Base-by-base conservation (phyloP, 2,888 invertebrate genomes). In the Macaria notata region DNA sequence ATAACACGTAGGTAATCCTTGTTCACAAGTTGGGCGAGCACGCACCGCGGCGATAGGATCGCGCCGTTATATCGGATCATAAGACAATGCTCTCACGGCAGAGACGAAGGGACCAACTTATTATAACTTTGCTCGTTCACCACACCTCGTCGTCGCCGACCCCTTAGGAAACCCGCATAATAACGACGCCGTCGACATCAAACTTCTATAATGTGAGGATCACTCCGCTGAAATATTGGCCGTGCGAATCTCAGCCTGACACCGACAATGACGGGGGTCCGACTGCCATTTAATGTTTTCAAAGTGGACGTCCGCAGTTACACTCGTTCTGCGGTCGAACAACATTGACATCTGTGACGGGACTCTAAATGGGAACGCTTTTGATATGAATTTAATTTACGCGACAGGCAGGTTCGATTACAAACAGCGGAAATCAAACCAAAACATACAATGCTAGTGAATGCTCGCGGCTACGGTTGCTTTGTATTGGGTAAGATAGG, bases 121-220 rank as follows among this genome's bases (percentile, higher is more conserved):
- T 86, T 86, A 88, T 84, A 88, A 89, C 83, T 89, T 88, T 77
- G 78, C 81, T 83, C 85, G 79, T 86, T 84, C 81, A 76, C 79
- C 81, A 79, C 82, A 84, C 85, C 83, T 86, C 82, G 79, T 71
- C 73, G 76, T 71, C 76, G 75, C 75, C 70, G 71, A 68, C 71
- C 73, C 71, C 73, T 78, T 80, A 75, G 69, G 74, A 79, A 81
- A 78, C 80, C 84, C 84, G 81, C 79, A 84, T 85, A 83, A 85
- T 81, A 83, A 81, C 76, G 74, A 75, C 72, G 69, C 71, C 68
- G 76, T 74, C 72, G 75, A 79, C 77, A 79, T 71, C 71, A 75
- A 84, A 78, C 76, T 83, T 74, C 70, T 74, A 77, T 77, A 81
- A 81, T 71, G 75, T 71, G 70, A 69, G 72, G 76, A 79, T 81